phyloP scores from a whole-genome alignment of 2,113 vertebrate species.

The Grallaria varia region DNA sequence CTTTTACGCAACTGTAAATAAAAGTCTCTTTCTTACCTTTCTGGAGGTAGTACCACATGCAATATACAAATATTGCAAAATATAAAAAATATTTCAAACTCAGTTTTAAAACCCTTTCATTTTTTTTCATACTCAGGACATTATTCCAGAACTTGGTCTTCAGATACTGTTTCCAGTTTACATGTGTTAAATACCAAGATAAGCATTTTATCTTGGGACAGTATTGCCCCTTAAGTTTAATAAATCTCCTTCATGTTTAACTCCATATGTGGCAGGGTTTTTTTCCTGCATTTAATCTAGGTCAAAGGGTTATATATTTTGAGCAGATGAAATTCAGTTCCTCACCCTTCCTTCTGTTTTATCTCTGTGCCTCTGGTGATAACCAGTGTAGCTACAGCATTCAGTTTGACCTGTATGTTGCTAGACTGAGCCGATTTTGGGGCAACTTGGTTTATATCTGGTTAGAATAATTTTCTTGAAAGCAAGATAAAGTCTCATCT shows the following conservation, averaged over 20 bases:
- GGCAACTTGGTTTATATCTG: background rate
- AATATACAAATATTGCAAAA: background rate
- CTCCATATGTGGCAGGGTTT: fast-evolving
- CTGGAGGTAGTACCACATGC: background rate
- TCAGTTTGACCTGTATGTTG: background rate
- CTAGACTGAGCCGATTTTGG: background rate
- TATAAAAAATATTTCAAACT: background rate
- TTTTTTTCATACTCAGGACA: background rate
- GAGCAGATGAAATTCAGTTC: background rate
- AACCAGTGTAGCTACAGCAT: background rate
- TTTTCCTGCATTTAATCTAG: background rate
- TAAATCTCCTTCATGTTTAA: background rate
- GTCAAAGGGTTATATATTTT: background rate
- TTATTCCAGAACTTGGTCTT: background rate
- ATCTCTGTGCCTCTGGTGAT: background rate
- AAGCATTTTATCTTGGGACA: background rate
- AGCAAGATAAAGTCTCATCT: background rate
- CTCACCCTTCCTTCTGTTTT: background rate
- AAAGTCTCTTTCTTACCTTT: background rate
- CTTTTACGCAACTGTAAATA: background rate
- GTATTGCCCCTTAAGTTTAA: background rate
- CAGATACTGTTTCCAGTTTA: background rate
- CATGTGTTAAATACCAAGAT: background rate
- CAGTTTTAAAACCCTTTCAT: background rate
- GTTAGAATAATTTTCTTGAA: background rate